A percentile compares a stretch with the other conserved stretches of the same genome.
phyloP scores from a whole-genome alignment of 2,113 vertebrate genomes.

The Crotalus tigris region DNA sequence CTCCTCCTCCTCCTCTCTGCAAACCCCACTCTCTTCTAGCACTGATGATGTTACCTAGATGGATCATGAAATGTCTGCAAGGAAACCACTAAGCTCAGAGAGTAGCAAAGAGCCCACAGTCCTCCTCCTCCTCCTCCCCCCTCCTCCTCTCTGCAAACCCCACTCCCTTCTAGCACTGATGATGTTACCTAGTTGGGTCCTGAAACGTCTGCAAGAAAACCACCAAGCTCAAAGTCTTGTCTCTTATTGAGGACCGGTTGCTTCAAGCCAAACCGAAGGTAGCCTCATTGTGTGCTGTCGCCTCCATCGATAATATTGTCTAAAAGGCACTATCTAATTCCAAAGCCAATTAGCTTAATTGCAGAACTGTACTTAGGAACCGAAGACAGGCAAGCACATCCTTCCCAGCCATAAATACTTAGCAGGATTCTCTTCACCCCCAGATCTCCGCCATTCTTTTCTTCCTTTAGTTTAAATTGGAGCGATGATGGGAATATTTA shows the following conservation, averaged over 20 bases:
- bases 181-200: neutral
- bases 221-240: no score
- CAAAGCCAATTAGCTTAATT: slow-evolving; percentile 64
- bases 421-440: slow-evolving; percentile 58
- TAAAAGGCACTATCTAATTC: slow-evolving; percentile 49
- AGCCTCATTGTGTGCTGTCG: slow-evolving; percentile 34
- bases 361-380: slow-evolving; percentile 39
- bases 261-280: neutral
- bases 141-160: neutral
- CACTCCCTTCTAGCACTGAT: neutral
- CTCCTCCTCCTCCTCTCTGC: no score
- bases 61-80: no score
- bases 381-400: slow-evolving; percentile 30
- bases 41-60: no score
- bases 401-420: neutral
- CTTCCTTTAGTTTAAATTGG: slow-evolving; percentile 42
- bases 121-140: neutral
- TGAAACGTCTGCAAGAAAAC: neutral
- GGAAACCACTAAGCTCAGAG: no score
- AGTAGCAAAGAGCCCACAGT: no score
- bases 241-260: neutral
- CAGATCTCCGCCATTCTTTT: slow-evolving; percentile 19
- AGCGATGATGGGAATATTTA: slow-evolving; percentile 61
- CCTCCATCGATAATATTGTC: slow-evolving; percentile 43
- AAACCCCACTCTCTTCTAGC: no score